Conservation (phyloP, 2,797 vertebrate species). For the Vultur gryphus region DNA sequence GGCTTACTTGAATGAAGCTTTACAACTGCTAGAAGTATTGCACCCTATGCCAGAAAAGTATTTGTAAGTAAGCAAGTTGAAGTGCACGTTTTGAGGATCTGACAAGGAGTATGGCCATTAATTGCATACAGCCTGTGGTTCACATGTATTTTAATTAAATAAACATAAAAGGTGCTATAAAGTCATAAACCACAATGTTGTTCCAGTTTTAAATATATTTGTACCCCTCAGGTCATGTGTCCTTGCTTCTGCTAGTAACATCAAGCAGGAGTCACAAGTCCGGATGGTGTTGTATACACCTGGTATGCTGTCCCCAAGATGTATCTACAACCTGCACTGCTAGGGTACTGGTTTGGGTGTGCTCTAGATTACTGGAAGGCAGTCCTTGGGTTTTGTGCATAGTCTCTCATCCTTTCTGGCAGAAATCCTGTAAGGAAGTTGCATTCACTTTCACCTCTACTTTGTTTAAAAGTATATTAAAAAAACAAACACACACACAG, state of each 20-base stretch:
- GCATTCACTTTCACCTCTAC: not conserved
- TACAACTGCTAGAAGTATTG: not conserved
- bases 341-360: not conserved
- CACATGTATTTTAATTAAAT: not conserved
- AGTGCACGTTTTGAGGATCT: not conserved
- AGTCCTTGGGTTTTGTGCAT: not conserved
- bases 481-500: not conserved
- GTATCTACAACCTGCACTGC: not conserved
- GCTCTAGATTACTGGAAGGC: not conserved
- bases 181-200: not conserved
- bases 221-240: not conserved
- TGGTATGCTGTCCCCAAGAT: not conserved
- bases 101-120: not conserved
- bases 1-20: not conserved
- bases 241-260: not conserved
- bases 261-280: not conserved
- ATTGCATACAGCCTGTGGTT: not conserved
- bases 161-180: not conserved
- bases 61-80: not conserved
- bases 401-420: not conserved
- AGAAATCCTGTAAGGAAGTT: not conserved
- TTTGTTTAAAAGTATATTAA: not conserved
- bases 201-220: not conserved
- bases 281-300: fast-evolving
- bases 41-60: not conserved